Evolutionary conservation across 2,113 vertebrate genomes (phyloP).

Genomic region (Salvelinus fontinalis): DNA sequence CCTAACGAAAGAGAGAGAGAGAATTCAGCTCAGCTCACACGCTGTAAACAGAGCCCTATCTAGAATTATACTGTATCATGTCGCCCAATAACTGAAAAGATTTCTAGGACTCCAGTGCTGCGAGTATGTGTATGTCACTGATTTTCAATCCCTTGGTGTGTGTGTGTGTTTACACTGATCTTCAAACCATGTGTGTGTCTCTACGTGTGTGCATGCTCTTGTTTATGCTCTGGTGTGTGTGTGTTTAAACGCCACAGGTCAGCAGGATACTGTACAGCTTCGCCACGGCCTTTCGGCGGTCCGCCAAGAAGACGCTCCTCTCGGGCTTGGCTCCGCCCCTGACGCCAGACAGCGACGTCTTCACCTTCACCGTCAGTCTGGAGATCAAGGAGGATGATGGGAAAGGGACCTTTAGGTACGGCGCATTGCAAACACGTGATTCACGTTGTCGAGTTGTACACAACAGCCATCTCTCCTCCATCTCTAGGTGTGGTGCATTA

Average conservation of each 20-base stretch:
- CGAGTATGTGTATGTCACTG: too few species aligned
- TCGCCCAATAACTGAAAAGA: background rate
- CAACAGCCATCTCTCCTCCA: background rate
- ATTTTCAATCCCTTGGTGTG: background rate
- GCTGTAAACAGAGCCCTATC: background rate
- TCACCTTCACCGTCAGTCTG: constrained; percentile 95
- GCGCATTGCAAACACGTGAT: too few species aligned
- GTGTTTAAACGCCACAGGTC: constrained; percentile 75
- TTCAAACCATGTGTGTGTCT: background rate
- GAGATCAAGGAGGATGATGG: constrained; percentile 99
- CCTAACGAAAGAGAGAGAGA: background rate
- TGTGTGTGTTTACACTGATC: background rate
- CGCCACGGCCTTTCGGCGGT: constrained; percentile 95
- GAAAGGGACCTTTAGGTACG: constrained; percentile 96
- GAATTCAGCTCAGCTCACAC: background rate
- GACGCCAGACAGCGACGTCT: constrained; percentile 95
- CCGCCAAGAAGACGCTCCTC: constrained; percentile 86
- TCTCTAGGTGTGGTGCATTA: background rate
- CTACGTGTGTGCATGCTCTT: background rate
- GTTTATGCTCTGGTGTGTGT: background rate
- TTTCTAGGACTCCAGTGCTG: too few species aligned
- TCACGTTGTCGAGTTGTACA: too few species aligned
- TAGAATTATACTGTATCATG: background rate
- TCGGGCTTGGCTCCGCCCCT: constrained; percentile 80
- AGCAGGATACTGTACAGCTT: constrained; percentile 98